Conservation (phyloP, 2,797 vertebrate species). For the Siniperca scherzeri region DNA sequence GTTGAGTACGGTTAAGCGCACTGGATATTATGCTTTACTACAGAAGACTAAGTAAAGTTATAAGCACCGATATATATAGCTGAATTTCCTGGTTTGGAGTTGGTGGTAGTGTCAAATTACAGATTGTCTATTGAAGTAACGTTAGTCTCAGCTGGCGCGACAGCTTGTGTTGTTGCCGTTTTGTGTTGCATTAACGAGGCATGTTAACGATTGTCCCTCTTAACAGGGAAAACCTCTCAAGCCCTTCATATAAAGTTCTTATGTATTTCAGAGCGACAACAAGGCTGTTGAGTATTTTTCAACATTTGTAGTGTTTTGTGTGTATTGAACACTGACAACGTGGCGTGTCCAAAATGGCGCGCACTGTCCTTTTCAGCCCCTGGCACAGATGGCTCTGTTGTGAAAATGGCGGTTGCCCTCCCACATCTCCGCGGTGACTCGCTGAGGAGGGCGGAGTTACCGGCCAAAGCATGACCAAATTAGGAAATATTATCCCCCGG, state of each 20-base stretch:
- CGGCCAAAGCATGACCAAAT: slow-evolving; percentile 80
- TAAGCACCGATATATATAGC: too few species aligned
- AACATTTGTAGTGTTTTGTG: slow-evolving; percentile 14
- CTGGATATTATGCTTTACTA: fast-evolving
- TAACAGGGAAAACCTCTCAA: fast-evolving
- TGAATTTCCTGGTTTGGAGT: not conserved
- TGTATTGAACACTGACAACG: slow-evolving; percentile 77
- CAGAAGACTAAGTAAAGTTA: too few species aligned
- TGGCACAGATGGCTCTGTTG: slow-evolving; percentile 65
- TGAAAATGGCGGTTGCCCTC: slow-evolving; percentile 82
- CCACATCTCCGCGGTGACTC: slow-evolving; percentile 39
- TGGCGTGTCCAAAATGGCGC: slow-evolving; percentile 89
- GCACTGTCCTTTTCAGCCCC: not conserved
- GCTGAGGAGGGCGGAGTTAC: slow-evolving; percentile 53
- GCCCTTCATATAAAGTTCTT: fast-evolving
- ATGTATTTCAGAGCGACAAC: fast-evolving
- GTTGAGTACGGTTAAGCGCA: not conserved
- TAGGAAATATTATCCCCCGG: slow-evolving; percentile 74
- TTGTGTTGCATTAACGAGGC: fast-evolving
- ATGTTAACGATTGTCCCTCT: fast-evolving
- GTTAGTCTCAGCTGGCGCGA: not conserved
- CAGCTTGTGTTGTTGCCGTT: not conserved
- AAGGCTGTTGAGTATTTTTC: fast-evolving
- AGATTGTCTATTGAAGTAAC: not conserved
- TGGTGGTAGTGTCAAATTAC: slow-evolving; percentile 26